These are phyloP conservation scores for Mythimna vitellina DNA, from an alignment of 2,888 invertebrate genomes.

Conservation along the genomic window DNA sequence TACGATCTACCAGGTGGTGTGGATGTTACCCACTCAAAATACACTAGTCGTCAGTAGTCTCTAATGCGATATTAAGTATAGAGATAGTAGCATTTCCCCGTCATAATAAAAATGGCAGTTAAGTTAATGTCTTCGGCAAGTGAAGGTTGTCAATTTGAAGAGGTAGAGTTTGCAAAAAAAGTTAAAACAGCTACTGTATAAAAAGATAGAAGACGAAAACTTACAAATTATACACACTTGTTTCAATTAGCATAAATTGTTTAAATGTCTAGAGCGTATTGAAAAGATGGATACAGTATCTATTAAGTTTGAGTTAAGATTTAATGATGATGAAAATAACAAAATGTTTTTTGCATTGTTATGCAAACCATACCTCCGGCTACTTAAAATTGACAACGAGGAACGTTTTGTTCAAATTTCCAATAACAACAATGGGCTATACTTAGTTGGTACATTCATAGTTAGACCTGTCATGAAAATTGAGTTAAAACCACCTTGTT, in stretches of 20 bases:
- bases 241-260: background rate
- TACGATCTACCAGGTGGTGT: constrained; percentile 26
- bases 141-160: constrained; percentile 42
- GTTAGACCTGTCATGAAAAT: constrained; percentile 34
- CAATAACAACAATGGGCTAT: constrained; percentile 19
- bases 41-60: constrained; percentile 21
- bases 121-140: constrained; percentile 39
- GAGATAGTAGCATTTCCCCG: constrained; percentile 43
- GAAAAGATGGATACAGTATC: background rate
- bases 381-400: constrained; percentile 20
- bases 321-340: background rate
- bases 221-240: background rate
- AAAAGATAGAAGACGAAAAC: background rate
- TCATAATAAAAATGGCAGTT: constrained; percentile 51
- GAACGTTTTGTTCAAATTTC: constrained; percentile 30
- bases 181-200: background rate
- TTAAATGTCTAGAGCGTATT: background rate
- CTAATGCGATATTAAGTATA: constrained; percentile 59
- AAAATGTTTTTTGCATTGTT: background rate
- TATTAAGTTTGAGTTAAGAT: background rate
- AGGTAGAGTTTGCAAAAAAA: constrained; percentile 25
- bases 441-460: background rate
- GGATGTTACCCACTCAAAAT: constrained; percentile 23
- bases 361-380: constrained; percentile 2
- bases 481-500: constrained; percentile 20